Base-by-base conservation (phyloP, 2,888 invertebrate genomes). In the Tipula confusa region DNA sequence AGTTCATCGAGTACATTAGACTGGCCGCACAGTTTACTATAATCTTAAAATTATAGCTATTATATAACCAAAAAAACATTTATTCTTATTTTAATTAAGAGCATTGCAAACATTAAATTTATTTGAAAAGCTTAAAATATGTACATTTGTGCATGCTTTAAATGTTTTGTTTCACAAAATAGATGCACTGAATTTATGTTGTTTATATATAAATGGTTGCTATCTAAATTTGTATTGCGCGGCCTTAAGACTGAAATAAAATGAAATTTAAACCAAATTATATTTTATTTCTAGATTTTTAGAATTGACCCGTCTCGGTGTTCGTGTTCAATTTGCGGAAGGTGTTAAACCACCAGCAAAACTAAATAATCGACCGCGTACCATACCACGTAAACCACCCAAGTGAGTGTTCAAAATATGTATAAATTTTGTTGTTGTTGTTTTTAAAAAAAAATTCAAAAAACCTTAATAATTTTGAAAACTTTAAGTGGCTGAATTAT, bases 261-360 rank as follows among this genome's bases (percentile, higher is more conserved):
- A 29, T 31, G n/a, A 81, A 81, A 31, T 31, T 29, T 43, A 6
- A 64, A n/a, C n/a, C n/a, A 64, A 64, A 64, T 24, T 64, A 9
- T 64, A 64, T 82, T 82, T 28, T 38, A 48, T 83, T 43, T 43
- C n/a, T 83, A 83, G 83, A 43, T 83, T 83, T 83, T 29, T 83
- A 83, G 83, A 83, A 48, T 48, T 83, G 83, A 83, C 83, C 48
- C 83, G 83, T 48, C 83, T 83, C 9, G 83, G 83, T 48, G 43
- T 83, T 9, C 83, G 29, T 83, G 83, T 83, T 4, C 83, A 83
- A 48, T 83, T 83, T 83, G 83, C 28, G n/a, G 83, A 83, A 15
- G 29, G 83, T 83, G 43, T 43, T 29, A 29, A 83, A 29, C 15
- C 83, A 83, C 48, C 48, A 9, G n/a, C 48, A 48, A 24, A 31